Base-by-base conservation (phyloP, 1,140 invertebrate species). In the Delia radicum region DNA sequence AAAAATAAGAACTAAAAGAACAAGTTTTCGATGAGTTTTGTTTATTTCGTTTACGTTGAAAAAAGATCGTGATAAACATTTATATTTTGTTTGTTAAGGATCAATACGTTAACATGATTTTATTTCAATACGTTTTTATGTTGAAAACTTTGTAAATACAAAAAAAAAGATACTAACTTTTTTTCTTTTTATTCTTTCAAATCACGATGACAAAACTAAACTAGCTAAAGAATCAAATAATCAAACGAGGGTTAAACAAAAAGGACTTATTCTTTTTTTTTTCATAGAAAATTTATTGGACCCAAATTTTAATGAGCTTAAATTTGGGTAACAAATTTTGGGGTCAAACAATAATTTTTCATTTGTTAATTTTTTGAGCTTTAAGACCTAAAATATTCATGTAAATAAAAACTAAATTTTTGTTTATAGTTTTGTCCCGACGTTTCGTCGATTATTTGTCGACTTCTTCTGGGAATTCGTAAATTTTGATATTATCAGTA, bases 31-130 rank as follows among this genome's bases (percentile, higher is more conserved):
- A n/a, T n/a, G n/a, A n/a, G 48, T 55, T 42, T 42, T 15, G n/a
- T 55, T 21, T 0, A 55, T 18, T 42, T 10, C 15, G 12, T 69
- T 69, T 33, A 28, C 37, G 65, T 69, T 18, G 65, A 69, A 69
- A 18, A 69, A 24, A 37, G 65, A 69, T 69, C 65, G 65, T 69
- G 65, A 69, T 69, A 69, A 69, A 69, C 65, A 69, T 69, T 69
- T 69, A 69, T 69, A 69, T 69, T 69, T 69, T n/a, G 29, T 69
- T 69, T 69, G 65, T 69, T 69, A 69, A 69, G 65, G 65, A 69
- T 69, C 65, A 69, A 69, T 69, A 69, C 65, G n/a, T 69, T 69
- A 69, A 69, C 65, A 37, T 69, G 65, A 69, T 69, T 69, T 69
- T 37, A 31, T 69, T 69, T 69, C 65, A 69, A 69, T 69, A 33